Evolutionary conservation across 2,797 vertebrate genomes (phyloP).

Genomic region (Bradypus variegatus): DNA sequence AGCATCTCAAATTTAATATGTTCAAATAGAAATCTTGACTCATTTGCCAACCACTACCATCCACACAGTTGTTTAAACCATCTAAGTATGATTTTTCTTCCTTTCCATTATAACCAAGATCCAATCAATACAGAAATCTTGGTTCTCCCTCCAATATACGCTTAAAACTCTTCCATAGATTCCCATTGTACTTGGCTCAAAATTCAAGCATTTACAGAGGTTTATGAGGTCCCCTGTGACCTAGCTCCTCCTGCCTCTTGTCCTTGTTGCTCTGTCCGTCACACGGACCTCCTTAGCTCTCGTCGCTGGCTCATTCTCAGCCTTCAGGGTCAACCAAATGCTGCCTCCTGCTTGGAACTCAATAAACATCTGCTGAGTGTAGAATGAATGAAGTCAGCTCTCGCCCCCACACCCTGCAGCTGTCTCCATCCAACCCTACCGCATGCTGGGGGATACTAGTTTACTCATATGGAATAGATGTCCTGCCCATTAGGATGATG

Average conservation of each 20-base stretch:
- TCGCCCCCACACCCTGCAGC: rapidly evolving
- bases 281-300: neutral
- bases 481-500: neutral
- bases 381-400: neutral
- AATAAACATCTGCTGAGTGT: too few species aligned
- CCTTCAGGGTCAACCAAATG: neutral
- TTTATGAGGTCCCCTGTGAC: rapidly evolving
- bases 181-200: neutral
- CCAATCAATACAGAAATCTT: neutral
- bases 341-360: neutral
- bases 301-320: neutral
- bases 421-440: too few species aligned
- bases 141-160: neutral
- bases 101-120: neutral
- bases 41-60: neutral
- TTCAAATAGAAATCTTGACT: neutral
- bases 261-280: neutral
- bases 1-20: neutral
- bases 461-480: neutral
- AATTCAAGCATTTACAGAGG: neutral
- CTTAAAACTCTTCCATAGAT: neutral
- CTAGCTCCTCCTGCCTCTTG: neutral
- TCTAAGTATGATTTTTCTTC: neutral
- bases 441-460: rapidly evolving
- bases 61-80: neutral